phyloP scores from a whole-genome alignment of 1,140 invertebrate genomes.

The Megalopta genalis region DNA sequence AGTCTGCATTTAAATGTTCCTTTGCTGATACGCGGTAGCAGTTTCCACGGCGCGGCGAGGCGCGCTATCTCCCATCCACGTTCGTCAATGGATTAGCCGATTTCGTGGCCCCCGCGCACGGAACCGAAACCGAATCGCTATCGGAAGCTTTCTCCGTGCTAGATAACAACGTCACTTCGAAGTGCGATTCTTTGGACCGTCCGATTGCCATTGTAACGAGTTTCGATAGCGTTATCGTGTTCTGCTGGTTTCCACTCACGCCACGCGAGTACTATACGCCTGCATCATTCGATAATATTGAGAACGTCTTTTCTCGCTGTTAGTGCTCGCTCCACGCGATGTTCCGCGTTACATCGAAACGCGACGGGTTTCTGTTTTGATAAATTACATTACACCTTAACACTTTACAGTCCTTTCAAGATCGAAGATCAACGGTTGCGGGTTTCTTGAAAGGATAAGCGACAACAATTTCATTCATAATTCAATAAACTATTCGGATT shows the following conservation, averaged over 20 bases:
- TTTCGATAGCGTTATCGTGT: constrained; percentile 29
- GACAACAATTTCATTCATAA: no score
- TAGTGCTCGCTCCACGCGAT: no score
- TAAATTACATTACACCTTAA: no score
- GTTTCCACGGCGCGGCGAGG: constrained; percentile 15
- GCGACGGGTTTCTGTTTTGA: no score
- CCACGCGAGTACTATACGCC: neutral
- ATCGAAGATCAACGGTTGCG: no score
- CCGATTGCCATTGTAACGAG: constrained; percentile 24
- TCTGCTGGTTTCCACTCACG: constrained; percentile 3
- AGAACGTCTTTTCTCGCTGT: no score
- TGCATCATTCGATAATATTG: neutral
- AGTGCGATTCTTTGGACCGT: constrained; percentile 11
- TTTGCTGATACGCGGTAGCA: constrained; percentile 32
- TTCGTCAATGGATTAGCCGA: constrained; percentile 36
- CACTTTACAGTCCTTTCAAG: no score
- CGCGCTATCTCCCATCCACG: neutral
- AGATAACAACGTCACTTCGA: constrained; percentile 41
- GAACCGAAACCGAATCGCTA: constrained; percentile 19
- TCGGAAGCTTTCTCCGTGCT: constrained; percentile 44
- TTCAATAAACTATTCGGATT: no score
- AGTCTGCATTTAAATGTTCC: constrained; percentile 7
- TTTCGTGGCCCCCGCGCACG: neutral
- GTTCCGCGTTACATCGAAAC: no score
- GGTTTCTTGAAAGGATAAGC: no score